Evolutionary conservation across 2,113 vertebrate species (phyloP).

Genomic region (Regulus satrapa): DNA sequence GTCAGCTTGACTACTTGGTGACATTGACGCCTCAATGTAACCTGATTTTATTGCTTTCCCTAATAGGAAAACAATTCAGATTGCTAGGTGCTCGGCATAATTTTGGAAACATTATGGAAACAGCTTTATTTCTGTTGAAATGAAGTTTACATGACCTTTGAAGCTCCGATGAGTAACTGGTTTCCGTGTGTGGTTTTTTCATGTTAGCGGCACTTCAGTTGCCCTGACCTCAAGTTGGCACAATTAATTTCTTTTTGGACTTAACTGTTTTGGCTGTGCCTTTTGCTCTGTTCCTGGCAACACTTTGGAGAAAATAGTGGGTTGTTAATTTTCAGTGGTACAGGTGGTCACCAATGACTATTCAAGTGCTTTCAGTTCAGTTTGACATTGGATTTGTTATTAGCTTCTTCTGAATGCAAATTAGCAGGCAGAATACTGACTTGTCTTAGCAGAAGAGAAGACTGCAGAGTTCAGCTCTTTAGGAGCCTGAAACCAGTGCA

Average conservation of each 20-base stretch:
- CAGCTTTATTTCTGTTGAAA: background rate
- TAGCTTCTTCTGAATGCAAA: background rate
- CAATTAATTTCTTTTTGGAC: background rate
- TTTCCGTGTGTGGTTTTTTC: background rate
- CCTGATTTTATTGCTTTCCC: background rate
- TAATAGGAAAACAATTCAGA: background rate
- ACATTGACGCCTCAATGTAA: background rate
- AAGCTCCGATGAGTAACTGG: background rate
- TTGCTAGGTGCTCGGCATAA: background rate
- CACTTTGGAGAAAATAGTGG: background rate
- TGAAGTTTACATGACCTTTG: background rate
- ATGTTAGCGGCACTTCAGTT: background rate
- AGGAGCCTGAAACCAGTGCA: background rate
- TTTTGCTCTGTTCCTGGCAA: background rate
- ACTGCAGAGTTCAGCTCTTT: background rate
- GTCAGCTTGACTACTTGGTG: background rate
- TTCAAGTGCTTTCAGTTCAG: background rate
- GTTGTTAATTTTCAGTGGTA: background rate
- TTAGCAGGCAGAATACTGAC: background rate
- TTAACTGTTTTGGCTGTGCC: background rate
- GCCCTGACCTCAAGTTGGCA: background rate
- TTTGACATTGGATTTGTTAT: background rate
- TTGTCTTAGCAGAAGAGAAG: background rate
- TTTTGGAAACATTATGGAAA: background rate
- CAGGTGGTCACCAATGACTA: background rate